phyloP scores from a whole-genome alignment of 1,140 invertebrate genomes.

The Drosophila santomea region DNA sequence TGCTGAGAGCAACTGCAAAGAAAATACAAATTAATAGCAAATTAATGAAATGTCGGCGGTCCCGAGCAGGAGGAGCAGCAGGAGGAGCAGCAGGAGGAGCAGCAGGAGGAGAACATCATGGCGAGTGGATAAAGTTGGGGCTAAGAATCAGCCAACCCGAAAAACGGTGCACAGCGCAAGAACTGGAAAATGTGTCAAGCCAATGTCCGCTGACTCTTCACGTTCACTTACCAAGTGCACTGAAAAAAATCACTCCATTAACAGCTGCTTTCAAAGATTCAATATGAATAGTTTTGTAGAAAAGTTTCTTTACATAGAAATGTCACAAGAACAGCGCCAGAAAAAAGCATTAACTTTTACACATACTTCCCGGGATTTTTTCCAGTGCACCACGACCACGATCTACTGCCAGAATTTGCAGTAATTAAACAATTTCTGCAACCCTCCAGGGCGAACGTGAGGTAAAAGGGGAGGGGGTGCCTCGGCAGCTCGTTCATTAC shows the following conservation, averaged over 20 bases:
- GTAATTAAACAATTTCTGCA: slow-evolving; percentile 79
- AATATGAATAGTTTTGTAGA: no score
- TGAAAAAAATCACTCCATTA: background rate
- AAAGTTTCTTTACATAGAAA: no score
- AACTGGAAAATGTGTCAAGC: slow-evolving; percentile 79
- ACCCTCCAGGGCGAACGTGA: slow-evolving; percentile 41
- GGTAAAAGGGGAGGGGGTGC: background rate
- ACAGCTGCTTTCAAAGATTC: background rate
- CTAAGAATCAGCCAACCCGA: slow-evolving; percentile 69
- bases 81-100: slow-evolving; percentile 1
- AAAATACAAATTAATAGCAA: slow-evolving; percentile 83
- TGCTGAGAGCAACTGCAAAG: slow-evolving; percentile 61
- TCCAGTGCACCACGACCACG: slow-evolving; percentile 3
- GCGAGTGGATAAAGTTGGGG: slow-evolving; percentile 31
- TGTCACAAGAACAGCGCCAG: no score
- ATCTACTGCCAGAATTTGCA: slow-evolving; percentile 73
- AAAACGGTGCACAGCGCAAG: slow-evolving; percentile 64
- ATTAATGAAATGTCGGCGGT: slow-evolving; percentile 76
- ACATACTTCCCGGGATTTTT: background rate
- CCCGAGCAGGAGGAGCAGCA: background rate
- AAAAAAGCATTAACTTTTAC: background rate
- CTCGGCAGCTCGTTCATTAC: slow-evolving; percentile 70
- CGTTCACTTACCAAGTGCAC: slow-evolving; percentile 2
- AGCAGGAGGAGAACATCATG: background rate
- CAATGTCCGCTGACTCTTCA: slow-evolving; percentile 35